Evolutionary conservation across 1,140 invertebrate genomes (phyloP), one percentile per base, ranked within the genome.

Genomic region (Dendroctonus valens): DNA sequence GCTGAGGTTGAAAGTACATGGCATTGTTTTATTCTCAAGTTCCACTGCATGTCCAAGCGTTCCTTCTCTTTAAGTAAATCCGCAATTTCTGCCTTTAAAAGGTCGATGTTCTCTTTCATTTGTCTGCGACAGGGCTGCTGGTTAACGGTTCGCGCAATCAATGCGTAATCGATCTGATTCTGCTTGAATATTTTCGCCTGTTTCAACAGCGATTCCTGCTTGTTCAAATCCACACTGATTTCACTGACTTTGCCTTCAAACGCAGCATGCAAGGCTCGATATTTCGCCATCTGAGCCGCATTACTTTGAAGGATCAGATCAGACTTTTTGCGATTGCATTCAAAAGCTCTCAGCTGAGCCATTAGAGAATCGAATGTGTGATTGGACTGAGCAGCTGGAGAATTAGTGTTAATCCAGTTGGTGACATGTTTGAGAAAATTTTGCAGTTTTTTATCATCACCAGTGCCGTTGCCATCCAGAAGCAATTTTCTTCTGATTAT

Each of bases 401-500:
- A 8, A 39, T 37, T 5, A 4, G 46, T 26, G 2, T 59, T 44
- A 9, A 9, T 41, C 42, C 42, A 59, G 7, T 46, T 59, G 12
- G 41, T 11, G 14, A 48, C 12, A 0, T 15, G 15, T 48, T 59
- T 59, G 0, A 59, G 12, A 4, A 59, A 59, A 48, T 3, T 11
- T 48, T 59, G 57, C 5, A 59, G 11, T 46, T 41, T 44, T 59
- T 59, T 59, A n/a, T 59, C 57, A 2, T 59, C 57, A n/a, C 57
- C 57, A 9, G 57, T 48, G 5, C 57, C 57, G n/a, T 59, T 44
- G n/a, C 57, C 57, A 12, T 59, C 57, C 7, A 59, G 38, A 37
- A 59, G 12, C 5, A 59, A 44, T 38, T 59, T 59, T 9, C 44
- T 14, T 48, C 38, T 46, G 7, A 59, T 59, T 5, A 59, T 6